Evolutionary conservation across 2,888 invertebrate genomes (phyloP), one percentile per base, ranked within the genome.

Genomic region (Lasiommata megera): DNA sequence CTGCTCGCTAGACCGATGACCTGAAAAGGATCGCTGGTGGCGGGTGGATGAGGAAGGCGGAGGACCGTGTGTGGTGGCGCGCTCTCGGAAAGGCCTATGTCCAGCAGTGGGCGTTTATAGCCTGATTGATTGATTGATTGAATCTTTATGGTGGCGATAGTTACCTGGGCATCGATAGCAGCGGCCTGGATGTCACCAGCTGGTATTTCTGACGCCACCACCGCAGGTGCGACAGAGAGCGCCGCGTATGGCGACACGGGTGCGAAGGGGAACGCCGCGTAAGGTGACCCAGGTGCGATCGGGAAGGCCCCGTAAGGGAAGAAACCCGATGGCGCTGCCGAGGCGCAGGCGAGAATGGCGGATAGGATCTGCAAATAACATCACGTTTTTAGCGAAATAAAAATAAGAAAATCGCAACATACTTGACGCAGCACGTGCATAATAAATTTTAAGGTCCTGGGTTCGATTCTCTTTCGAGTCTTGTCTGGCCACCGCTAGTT

Each of bases 121-220:
- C n/a, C n/a, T n/a, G n/a, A n/a, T n/a, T n/a, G n/a, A n/a, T n/a
- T n/a, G n/a, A n/a, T n/a, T n/a, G n/a, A n/a, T n/a, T n/a, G n/a
- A n/a, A n/a, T n/a, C n/a, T n/a, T n/a, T n/a, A n/a, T n/a, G 23
- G 11, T 17, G 11, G 11, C 11, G 41, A 5, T 18, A 17, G 17
- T 41, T 18, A 81, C 80, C 65, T 84, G 80, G 3, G 87, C 84
- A 53, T 89, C 74, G 18, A 88, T 89, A 36, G 73, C 79, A 1
- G 88, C 89, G 0, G 84, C 89, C 60, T 89, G 83, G 6, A 87
- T 61, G 67, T 90, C 89, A 5, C 85, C 89, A 1, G 86, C 70
- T 0, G 80, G 75, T 16, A 88, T 16, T 16, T 46, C 16, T 2
- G 46, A 7, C 37, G 37, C 14, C 6, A 37, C 14, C 12, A 37